Conservation (phyloP, 2,888 invertebrate genomes). For the Agapostemon virescens region DNA sequence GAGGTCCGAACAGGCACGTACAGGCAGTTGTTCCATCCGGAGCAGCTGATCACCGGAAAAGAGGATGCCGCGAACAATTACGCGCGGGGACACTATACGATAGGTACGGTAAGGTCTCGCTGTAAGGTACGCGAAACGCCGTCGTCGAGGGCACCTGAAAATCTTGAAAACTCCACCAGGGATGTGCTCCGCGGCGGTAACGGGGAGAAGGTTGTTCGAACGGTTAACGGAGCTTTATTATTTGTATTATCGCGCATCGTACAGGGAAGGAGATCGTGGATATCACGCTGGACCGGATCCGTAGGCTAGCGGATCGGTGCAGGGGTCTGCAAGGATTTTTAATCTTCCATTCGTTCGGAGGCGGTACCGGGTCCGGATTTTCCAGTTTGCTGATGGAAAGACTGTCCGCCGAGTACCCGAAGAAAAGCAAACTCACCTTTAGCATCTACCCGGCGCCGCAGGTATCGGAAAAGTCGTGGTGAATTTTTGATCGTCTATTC, state of each 20-base stretch:
- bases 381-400: slow-evolving; percentile 95
- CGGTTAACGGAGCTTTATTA: too few relatives aligned
- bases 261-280: slow-evolving; percentile 93
- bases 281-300: slow-evolving; percentile 89
- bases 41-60: slow-evolving; percentile 94
- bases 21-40: slow-evolving; percentile 92
- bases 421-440: slow-evolving; percentile 95
- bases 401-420: slow-evolving; percentile 95
- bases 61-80: slow-evolving; percentile 97
- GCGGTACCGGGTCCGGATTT: slow-evolving; percentile 95
- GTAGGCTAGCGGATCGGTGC: slow-evolving; percentile 92
- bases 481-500: too few relatives aligned
- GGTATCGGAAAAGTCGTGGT: too few relatives aligned
- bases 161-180: too few relatives aligned
- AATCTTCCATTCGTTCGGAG: slow-evolving; percentile 95
- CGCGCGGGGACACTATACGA: slow-evolving; percentile 95
- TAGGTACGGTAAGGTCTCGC: too few relatives aligned
- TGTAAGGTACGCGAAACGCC: too few relatives aligned
- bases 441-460: slow-evolving; percentile 97
- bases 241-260: too few relatives aligned
- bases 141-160: too few relatives aligned
- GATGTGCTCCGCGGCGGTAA: too few relatives aligned
- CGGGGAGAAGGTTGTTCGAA: too few relatives aligned
- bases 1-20: slow-evolving; percentile 93
- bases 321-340: slow-evolving; percentile 94